phyloP scores from a whole-genome alignment of 2,888 invertebrate species.

The Lathronympha strigana region DNA sequence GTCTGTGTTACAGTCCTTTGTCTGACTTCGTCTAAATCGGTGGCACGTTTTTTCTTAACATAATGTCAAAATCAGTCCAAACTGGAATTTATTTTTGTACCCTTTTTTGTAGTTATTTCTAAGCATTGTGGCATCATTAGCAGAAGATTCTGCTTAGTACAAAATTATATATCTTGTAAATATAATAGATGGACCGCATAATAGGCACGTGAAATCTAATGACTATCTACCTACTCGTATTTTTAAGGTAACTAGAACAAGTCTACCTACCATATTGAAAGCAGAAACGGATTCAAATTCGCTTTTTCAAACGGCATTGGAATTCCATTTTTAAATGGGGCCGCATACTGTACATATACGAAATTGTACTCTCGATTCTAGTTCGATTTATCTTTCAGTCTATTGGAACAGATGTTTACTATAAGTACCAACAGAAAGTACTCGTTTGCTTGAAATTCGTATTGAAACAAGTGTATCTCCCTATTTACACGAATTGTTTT shows the following conservation, averaged over 20 bases:
- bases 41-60: constrained; percentile 1
- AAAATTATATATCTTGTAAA: too few species aligned
- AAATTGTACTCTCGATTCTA: constrained; percentile 1
- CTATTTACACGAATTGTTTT: too few species aligned
- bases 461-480: constrained; percentile 26
- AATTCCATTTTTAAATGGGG: constrained; percentile 21
- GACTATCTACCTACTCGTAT: neutral
- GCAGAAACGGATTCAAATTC: constrained; percentile 1
- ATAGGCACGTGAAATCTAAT: too few species aligned
- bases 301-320: constrained; percentile 12
- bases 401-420: constrained; percentile 18
- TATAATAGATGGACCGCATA: too few species aligned
- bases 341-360: constrained; percentile 2
- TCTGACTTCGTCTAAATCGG: neutral
- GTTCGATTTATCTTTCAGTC: neutral
- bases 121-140: too few species aligned
- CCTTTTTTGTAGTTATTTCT: too few species aligned
- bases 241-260: neutral
- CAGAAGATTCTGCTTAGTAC: too few species aligned
- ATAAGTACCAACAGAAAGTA: constrained; percentile 8
- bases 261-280: neutral
- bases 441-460: neutral
- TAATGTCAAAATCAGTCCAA: constrained; percentile 8
- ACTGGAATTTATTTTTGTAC: neutral
- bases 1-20: neutral